These are phyloP conservation scores for Tylochromis polylepis DNA, from an alignment of 2,113 vertebrate genomes.

Conservation along the genomic window DNA sequence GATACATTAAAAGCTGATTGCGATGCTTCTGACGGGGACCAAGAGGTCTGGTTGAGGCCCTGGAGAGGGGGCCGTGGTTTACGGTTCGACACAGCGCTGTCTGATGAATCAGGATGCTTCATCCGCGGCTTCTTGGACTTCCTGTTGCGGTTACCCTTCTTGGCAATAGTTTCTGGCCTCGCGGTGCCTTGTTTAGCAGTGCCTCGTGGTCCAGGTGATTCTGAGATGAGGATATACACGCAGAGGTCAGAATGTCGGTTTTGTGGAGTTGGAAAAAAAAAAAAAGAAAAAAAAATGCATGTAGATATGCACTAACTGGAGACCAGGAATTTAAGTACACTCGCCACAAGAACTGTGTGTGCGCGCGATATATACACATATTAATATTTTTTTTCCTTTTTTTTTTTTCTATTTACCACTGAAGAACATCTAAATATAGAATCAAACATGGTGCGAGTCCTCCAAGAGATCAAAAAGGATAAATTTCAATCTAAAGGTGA, in stretches of 20 bases:
- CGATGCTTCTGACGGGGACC: slow-evolving; percentile 84
- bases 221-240: neutral
- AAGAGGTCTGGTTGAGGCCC: slow-evolving; percentile 83
- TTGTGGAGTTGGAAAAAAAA: neutral
- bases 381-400: too few species aligned
- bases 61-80: slow-evolving; percentile 76
- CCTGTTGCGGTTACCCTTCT: slow-evolving; percentile 78
- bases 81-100: slow-evolving; percentile 79
- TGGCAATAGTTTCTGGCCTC: slow-evolving; percentile 57
- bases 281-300: neutral
- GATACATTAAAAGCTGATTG: slow-evolving; percentile 79
- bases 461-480: neutral
- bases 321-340: neutral
- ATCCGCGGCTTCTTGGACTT: slow-evolving; percentile 83
- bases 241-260: neutral
- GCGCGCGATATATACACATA: too few species aligned
- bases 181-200: slow-evolving; percentile 50
- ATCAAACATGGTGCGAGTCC: neutral
- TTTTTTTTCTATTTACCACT: too few species aligned
- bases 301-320: neutral
- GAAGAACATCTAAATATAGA: neutral
- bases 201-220: slow-evolving; percentile 23
- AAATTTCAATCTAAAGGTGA: neutral
- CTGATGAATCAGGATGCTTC: slow-evolving; percentile 83
- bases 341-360: neutral